Conservation (phyloP, 2,797 vertebrate genomes). For the Cossypha heuglini region DNA sequence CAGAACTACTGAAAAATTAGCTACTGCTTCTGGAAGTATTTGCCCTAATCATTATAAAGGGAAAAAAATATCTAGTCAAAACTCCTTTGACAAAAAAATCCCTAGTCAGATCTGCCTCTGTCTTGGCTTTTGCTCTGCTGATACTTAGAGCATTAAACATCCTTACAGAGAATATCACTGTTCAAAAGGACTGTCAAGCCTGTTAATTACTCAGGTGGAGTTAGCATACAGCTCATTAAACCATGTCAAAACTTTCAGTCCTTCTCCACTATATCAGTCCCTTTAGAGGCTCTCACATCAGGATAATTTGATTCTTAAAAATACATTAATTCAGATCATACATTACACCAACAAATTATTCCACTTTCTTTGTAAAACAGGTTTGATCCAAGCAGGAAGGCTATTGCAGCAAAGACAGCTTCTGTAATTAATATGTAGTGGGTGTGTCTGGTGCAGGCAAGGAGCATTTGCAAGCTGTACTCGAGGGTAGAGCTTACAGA, state of each 20-base stretch:
- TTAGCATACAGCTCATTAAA: conserved; percentile 73
- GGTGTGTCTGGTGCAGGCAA: conserved; percentile 6
- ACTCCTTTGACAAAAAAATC: conserved; percentile 38
- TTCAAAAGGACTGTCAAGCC: conserved; percentile 71
- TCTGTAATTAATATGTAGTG: conserved; percentile 58
- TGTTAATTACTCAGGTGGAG: conserved; percentile 74
- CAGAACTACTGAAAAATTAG: background rate
- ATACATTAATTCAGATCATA: conserved; percentile 76
- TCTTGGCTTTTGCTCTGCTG: conserved; percentile 42
- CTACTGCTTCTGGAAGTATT: background rate
- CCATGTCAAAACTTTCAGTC: conserved; percentile 71
- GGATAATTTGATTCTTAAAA: conserved; percentile 71
- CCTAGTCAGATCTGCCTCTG: conserved; percentile 15
- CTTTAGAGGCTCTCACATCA: conserved; percentile 67
- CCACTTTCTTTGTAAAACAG: conserved; percentile 66
- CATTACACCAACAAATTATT: conserved; percentile 69
- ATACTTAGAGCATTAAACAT: conserved; percentile 47
- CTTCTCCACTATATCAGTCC: conserved; percentile 44
- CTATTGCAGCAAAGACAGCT: conserved; percentile 22
- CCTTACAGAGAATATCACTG: conserved; percentile 56
- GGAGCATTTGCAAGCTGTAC: background rate
- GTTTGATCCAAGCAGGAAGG: conserved; percentile 52
- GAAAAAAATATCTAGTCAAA: background rate
- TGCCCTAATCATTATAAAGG: background rate
- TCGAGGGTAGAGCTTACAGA: background rate